Evolutionary conservation across 2,797 vertebrate genomes (phyloP), one percentile per base, ranked within the genome.

Genomic region (Gila robusta): DNA sequence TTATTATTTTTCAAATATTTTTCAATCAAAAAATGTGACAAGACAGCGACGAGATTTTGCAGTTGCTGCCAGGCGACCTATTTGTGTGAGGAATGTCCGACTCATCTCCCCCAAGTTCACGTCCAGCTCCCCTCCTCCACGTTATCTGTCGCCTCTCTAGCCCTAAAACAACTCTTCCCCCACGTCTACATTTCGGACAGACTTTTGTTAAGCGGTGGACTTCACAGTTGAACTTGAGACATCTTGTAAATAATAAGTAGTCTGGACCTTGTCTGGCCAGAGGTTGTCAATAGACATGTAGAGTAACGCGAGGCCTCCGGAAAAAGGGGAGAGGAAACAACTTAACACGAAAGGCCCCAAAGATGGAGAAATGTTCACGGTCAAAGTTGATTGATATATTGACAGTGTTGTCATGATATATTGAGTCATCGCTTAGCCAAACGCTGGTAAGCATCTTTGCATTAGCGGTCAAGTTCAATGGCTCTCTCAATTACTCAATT

Each of bases 171-270:
- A 87, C 66, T 84, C 90, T 83, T 84, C 86, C 79, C 89, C 88
- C 88, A 89, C 54, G 92, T 93, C 93, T 94, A 93, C 91, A 90
- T 89, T 90, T 92, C 87, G 90, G 93, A 91, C 90, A 87, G 91
- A 91, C 94, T 94, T 94, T 95, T 96, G 95, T 95, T 92, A 93
- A 88, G 82, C 86, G 89, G 90, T 89, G 92, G 94, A 95, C 94
- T 93, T 94, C 95, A 95, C 93, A 94, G 94, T 95, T 96, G 93
- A 93, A 93, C 93, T 93, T 93, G 95, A 96, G 94, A 96, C 94
- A 95, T 94, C 95, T 96, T 94, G 94, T 96, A 96, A 96, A 96
- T 88, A 90, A 90, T 94, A 90, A 93, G 93, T 92, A 91, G 95
- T 96, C 96, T 96, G 94, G 94, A 90, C 93, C 85, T 90, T 94